These are phyloP conservation scores for Agriopis leucophaearia DNA, from an alignment of 2,888 invertebrate species.

Conservation along the genomic window DNA sequence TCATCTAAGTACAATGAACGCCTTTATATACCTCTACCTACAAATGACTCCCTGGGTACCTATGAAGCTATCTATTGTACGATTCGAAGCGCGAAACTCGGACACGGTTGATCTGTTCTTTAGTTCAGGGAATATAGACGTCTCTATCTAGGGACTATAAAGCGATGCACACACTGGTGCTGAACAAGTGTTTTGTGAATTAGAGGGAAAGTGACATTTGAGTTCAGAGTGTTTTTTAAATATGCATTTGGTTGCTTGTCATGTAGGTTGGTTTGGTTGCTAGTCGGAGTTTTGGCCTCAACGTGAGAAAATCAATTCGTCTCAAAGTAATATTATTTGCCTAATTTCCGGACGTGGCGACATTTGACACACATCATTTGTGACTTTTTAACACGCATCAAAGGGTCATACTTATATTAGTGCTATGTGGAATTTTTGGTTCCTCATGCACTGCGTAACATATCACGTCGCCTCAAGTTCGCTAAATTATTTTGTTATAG, in stretches of 20 bases:
- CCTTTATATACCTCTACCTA: slow-evolving; percentile 1
- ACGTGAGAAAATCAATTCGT: no score
- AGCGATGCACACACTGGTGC: slow-evolving; percentile 34
- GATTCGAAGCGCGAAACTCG: slow-evolving; percentile 23
- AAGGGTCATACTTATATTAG: no score
- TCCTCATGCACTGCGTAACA: no score
- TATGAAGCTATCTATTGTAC: slow-evolving; percentile 25
- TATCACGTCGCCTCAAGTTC: no score
- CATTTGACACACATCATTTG: no score
- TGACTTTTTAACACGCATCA: no score
- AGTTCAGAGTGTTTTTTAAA: not conserved
- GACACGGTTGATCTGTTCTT: slow-evolving; percentile 42
- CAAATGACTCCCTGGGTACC: slow-evolving; percentile 12
- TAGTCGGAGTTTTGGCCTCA: no score
- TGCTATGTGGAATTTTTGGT: no score
- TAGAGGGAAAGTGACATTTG: not conserved
- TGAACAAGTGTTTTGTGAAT: slow-evolving; percentile 9
- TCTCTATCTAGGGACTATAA: slow-evolving; percentile 27
- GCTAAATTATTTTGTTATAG: no score
- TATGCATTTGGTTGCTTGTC: not conserved
- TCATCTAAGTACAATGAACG: slow-evolving; percentile 7
- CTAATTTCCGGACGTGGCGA: no score
- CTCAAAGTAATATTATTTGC: no score
- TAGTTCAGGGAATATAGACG: slow-evolving; percentile 33
- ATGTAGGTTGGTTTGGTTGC: no score